These are phyloP conservation scores for Adela reaumurella DNA, from an alignment of 2,888 invertebrate species.

Conservation along the genomic window DNA sequence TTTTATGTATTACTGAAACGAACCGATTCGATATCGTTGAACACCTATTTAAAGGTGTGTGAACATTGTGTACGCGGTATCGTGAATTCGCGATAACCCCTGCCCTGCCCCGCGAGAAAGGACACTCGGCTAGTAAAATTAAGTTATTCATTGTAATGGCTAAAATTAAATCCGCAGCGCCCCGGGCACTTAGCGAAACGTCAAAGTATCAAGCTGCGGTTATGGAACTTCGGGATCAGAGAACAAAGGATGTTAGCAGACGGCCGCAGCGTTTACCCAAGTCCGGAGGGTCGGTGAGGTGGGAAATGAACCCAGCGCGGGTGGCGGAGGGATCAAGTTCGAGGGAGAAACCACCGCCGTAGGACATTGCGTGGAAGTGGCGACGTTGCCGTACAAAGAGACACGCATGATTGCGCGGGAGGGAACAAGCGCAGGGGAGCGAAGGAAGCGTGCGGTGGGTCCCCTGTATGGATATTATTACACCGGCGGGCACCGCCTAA, in stretches of 20 bases:
- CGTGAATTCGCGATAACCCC: too few species aligned
- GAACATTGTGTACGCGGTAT: too few species aligned
- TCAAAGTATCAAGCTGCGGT: neutral
- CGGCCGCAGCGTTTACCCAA: neutral
- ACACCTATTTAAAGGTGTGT: too few species aligned
- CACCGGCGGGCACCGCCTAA: neutral
- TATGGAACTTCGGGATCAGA: neutral
- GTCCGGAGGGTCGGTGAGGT: neutral
- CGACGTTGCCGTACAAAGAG: neutral
- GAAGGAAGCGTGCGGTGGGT: neutral
- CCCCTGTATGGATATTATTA: neutral
- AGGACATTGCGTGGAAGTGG: neutral
- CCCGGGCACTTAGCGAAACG: neutral
- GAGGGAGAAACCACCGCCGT: neutral
- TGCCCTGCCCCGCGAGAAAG: too few species aligned
- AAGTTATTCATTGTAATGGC: neutral
- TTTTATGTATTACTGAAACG: too few species aligned
- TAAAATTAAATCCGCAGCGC: neutral
- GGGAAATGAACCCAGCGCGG: neutral
- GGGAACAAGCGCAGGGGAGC: neutral
- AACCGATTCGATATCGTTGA: too few species aligned
- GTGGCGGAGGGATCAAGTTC: neutral
- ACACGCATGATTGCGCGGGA: neutral
- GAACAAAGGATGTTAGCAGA: neutral
- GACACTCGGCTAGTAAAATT: too few species aligned